Conservation (phyloP, 2,797 vertebrate genomes). For the Enteromius trimaculatus region DNA sequence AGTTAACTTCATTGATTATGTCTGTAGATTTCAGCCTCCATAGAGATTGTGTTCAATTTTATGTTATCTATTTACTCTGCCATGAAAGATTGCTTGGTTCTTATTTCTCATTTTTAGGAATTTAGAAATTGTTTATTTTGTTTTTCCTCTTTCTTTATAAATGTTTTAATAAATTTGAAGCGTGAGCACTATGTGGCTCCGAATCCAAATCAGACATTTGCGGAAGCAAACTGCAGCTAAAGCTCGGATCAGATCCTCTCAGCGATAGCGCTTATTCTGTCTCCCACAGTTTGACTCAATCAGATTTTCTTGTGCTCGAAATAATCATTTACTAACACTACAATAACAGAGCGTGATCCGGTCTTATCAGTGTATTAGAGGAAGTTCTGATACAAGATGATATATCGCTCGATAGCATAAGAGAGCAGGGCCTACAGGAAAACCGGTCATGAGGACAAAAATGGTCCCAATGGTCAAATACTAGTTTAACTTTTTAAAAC, state of each 20-base stretch:
- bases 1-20: not conserved
- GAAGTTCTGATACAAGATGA: constrained; percentile 2
- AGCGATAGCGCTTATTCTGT: not conserved
- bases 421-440: not conserved
- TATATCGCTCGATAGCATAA: not conserved
- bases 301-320: constrained; percentile 5
- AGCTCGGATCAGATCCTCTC: too few species aligned
- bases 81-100: not conserved
- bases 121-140: not conserved
- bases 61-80: not conserved
- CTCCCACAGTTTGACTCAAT: not conserved
- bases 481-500: not conserved
- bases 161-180: not conserved
- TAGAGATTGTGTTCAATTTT: not conserved
- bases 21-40: not conserved
- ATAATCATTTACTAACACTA: constrained; percentile 16
- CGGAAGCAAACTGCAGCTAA: too few species aligned
- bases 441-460: not conserved
- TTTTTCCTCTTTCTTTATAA: not conserved
- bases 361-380: not conserved
- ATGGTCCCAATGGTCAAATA: not conserved
- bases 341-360: not conserved
- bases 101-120: not conserved
- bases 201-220: constrained; percentile 5
- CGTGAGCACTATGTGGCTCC: not conserved